Evolutionary conservation across 2,113 vertebrate species (phyloP).

Genomic region (Boulengeromyrus knoepffleri): DNA sequence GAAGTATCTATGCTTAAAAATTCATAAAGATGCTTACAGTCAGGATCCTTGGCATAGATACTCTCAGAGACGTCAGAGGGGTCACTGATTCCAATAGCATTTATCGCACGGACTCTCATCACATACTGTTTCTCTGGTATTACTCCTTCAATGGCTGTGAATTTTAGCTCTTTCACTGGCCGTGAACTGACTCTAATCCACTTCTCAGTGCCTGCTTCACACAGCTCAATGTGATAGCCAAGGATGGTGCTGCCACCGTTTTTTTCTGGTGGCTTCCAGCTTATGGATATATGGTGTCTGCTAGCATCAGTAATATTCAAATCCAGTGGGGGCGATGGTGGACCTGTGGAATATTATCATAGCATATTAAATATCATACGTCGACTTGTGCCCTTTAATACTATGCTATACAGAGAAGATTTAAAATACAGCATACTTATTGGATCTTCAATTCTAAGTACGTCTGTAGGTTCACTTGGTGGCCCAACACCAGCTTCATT

Average conservation of each 20-base stretch:
- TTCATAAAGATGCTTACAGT: conserved; percentile 72
- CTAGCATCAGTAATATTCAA: conserved; percentile 80
- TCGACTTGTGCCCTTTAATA: not conserved
- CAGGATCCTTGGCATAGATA: conserved; percentile 88
- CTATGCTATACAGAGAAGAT: not conserved
- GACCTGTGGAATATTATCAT: conserved; percentile 53
- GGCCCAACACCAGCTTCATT: conserved; percentile 94
- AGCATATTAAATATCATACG: not conserved
- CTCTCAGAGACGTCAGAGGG: conserved; percentile 90
- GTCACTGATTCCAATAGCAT: conserved; percentile 83
- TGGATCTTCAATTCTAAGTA: conserved; percentile 82
- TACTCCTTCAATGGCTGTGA: conserved; percentile 83
- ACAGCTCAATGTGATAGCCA: conserved; percentile 92
- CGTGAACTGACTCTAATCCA: conserved; percentile 92
- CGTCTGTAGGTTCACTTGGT: conserved; percentile 88
- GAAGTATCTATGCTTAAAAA: not conserved
- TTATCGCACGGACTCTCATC: conserved; percentile 87
- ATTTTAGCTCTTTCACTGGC: conserved; percentile 85
- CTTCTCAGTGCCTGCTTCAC: conserved; percentile 89
- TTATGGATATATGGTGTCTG: conserved; percentile 83
- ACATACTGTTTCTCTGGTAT: conserved; percentile 93
- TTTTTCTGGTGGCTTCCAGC: conserved; percentile 88
- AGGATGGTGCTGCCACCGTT: conserved; percentile 86
- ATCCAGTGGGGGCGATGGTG: conserved; percentile 85
- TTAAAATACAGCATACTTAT: conserved; percentile 64